Percentiles rank a stretch among this genome's conserved stretches.
These are phyloP conservation scores for Dicyrtoma fusca DNA, from an alignment of 2,888 invertebrate species.

Conservation along the genomic window DNA sequence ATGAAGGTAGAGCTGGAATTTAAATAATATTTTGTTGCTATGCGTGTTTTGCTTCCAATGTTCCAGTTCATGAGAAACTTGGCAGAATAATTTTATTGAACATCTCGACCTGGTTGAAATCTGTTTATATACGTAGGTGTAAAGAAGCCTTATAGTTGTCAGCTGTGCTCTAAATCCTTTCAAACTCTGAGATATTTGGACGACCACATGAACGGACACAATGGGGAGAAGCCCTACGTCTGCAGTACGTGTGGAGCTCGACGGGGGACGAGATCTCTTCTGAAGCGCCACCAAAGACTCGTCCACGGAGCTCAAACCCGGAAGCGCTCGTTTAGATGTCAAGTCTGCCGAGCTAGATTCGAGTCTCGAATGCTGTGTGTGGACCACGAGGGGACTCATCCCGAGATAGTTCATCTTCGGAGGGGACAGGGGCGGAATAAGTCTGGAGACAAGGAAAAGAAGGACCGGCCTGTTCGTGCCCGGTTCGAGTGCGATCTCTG, in stretches of 20 bases:
- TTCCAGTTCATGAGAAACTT: too few relatives aligned
- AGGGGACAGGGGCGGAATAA: neutral
- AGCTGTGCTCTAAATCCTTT: neutral
- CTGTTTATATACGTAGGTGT: too few relatives aligned
- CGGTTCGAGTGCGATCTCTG: neutral
- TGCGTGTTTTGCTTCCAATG: too few relatives aligned
- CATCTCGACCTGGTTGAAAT: too few relatives aligned
- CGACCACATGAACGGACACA: neutral
- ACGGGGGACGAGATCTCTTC: neutral
- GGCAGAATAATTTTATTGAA: too few relatives aligned
- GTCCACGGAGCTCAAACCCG: conserved; percentile 1
- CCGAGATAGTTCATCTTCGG: neutral
- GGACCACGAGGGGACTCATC: neutral
- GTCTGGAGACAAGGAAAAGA: neutral
- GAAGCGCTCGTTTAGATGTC: neutral
- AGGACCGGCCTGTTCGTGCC: neutral
- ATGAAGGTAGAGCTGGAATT: too few relatives aligned
- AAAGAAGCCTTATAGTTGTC: conserved; percentile 1
- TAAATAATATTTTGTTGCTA: too few relatives aligned
- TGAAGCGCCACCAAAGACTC: neutral
- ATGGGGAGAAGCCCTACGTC: neutral
- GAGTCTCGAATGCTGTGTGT: neutral
- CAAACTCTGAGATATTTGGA: conserved; percentile 2
- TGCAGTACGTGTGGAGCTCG: neutral
- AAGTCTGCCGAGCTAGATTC: neutral